Evolutionary conservation across 64 coral and sea anemone genomes (phyloP).

Genomic region (Platygyra sinensis): DNA sequence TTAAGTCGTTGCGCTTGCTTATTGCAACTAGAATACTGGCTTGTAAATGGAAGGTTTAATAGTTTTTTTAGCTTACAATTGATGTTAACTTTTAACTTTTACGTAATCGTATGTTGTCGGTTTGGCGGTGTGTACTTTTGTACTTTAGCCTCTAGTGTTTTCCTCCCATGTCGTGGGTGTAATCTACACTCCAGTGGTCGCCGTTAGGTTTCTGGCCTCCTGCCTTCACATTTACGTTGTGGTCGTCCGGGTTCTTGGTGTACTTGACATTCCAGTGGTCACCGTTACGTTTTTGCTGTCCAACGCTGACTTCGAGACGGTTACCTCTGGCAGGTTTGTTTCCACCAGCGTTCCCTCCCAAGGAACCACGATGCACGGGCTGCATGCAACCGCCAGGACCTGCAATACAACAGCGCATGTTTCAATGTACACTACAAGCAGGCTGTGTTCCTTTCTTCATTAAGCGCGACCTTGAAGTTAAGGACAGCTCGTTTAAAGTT

Average conservation of each 20-base stretch:
- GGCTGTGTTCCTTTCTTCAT: no score
- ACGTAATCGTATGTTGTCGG: no score
- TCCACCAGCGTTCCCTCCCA: not conserved
- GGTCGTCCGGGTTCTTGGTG: not conserved
- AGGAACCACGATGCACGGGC: not conserved
- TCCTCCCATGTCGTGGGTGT: not conserved
- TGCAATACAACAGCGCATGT: not conserved
- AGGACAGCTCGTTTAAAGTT: no score
- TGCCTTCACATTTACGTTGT: not conserved
- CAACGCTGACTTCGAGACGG: not conserved
- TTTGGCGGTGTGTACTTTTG: not conserved
- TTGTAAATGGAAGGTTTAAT: no score
- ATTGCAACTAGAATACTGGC: no score
- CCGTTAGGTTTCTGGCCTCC: not conserved
- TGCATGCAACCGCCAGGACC: not conserved
- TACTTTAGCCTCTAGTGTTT: not conserved
- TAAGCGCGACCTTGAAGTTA: no score
- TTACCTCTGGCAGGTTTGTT: not conserved
- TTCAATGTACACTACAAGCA: no score
- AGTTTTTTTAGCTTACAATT: no score
- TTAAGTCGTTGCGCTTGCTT: no score
- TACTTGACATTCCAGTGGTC: constrained; percentile 3
- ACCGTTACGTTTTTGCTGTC: not conserved
- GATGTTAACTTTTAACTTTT: no score
- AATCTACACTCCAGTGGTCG: not conserved